phyloP scores from a whole-genome alignment of 1,140 invertebrate species.

The Penaeus chinensis region DNA sequence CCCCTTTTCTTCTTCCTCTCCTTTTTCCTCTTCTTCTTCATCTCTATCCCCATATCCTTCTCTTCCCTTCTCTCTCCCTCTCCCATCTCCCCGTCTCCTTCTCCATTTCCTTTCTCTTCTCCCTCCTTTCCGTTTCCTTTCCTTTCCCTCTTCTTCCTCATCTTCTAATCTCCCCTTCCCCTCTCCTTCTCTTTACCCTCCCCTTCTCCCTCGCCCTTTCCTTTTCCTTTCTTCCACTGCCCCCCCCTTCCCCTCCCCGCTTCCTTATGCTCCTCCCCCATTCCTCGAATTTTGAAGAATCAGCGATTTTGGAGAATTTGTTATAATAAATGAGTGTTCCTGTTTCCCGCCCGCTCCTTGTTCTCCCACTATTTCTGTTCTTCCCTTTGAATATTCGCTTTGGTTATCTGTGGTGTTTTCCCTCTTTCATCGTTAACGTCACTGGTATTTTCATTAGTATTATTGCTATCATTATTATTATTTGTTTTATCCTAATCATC shows the following conservation, averaged over 20 bases:
- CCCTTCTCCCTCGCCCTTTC: background rate
- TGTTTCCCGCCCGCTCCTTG: too few relatives aligned
- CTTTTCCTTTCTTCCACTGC: background rate
- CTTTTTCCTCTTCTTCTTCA: background rate
- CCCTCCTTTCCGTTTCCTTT: too few relatives aligned
- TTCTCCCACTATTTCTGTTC: background rate
- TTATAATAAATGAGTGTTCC: too few relatives aligned
- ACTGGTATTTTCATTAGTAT: background rate
- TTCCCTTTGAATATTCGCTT: background rate
- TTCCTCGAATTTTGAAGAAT: background rate
- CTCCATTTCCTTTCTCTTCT: too few relatives aligned
- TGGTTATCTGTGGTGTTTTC: too few relatives aligned
- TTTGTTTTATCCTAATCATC: too few relatives aligned
- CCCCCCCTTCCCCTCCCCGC: background rate
- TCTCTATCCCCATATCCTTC: too few relatives aligned
- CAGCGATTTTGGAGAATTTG: too few relatives aligned
- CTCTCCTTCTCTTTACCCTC: background rate
- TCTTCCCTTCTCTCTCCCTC: too few relatives aligned
- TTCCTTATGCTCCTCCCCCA: background rate
- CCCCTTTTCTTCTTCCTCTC: background rate
- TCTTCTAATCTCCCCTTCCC: background rate
- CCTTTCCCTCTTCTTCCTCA: background rate
- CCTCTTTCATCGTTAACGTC: too few relatives aligned
- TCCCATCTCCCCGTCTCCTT: too few relatives aligned
- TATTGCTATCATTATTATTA: too few relatives aligned